Evolutionary conservation across 2,888 invertebrate species (phyloP).

Genomic region (Helleia helle): DNA sequence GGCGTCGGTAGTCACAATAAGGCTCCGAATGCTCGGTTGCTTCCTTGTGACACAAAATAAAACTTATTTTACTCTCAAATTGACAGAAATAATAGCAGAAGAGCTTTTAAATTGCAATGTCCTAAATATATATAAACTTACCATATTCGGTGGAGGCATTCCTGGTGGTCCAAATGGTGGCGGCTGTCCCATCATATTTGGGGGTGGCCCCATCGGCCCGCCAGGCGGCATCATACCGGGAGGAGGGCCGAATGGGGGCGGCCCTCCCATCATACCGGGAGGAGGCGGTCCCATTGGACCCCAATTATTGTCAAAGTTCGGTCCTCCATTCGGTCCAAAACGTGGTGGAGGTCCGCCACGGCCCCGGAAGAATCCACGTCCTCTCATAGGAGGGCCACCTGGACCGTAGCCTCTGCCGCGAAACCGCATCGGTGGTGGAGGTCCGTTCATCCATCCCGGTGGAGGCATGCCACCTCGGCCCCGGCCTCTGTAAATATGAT

Average conservation of each 20-base stretch:
- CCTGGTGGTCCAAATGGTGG: slow-evolving; percentile 66
- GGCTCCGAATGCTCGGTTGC: no score
- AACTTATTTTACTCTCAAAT: no score
- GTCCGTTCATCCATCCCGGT: slow-evolving; percentile 64
- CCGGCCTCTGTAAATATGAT: slow-evolving; percentile 31
- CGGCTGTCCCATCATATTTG: slow-evolving; percentile 73
- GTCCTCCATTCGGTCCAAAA: slow-evolving; percentile 66
- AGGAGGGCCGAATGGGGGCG: slow-evolving; percentile 63
- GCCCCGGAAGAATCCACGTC: slow-evolving; percentile 67
- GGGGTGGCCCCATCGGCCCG: slow-evolving; percentile 72
- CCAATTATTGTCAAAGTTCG: slow-evolving; percentile 78
- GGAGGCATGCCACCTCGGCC: slow-evolving; percentile 43
- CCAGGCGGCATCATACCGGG: slow-evolving; percentile 74
- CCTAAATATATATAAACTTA: slow-evolving; percentile 37
- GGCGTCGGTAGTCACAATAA: no score
- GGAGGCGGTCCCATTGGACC: slow-evolving; percentile 77
- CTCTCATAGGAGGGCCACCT: slow-evolving; percentile 72
- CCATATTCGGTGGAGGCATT: slow-evolving; percentile 75
- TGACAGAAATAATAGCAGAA: no score
- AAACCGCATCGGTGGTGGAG: slow-evolving; percentile 77
- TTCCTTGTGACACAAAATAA: no score
- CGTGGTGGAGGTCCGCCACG: slow-evolving; percentile 51
- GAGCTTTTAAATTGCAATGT: no score
- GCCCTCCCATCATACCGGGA: slow-evolving; percentile 66
- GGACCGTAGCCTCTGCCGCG: slow-evolving; percentile 80